Evolutionary conservation across 2,888 invertebrate genomes (phyloP), one percentile per base, ranked within the genome.

Genomic region (Andrena camellia): DNA sequence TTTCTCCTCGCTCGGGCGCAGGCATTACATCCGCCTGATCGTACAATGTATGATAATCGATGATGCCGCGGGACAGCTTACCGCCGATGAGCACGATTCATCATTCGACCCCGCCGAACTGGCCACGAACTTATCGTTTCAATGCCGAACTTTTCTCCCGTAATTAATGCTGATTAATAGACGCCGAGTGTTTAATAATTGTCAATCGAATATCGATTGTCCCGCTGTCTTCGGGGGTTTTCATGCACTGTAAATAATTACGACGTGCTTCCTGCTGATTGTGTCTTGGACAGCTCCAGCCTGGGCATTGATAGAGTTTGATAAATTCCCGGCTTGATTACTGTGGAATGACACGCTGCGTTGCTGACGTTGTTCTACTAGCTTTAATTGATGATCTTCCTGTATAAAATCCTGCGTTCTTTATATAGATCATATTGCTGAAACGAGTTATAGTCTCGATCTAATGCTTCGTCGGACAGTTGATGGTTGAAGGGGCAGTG

Each of bases 31-130:
- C 74, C 60, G 60, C 35, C 70, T 67, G 77, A 86, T 84, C 82
- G 20, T 77, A 85, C 85, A 87, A 80, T 81, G 70, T 80, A 85
- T 78, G 81, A 87, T 89, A 88, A 88, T 85, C 83, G 87, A 87
- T 83, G 83, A 85, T 85, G 81, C 71, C 62, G 62, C 64, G 75
- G 83, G 77, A 83, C 86, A 83, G 86, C 83, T 79, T 79, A 71
- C 74, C 70, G 54, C 67, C 68, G 70, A 74, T 60, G 63, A 54
- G 20, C 57, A 52, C 84, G 75, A 85, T 85, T 69, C 78, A 81
- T 78, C 78, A 81, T 68, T 7, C 35, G 54, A 29, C 17, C 29
- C 60, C n/a, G 48, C 17, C 62, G 31, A 42, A 54, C 20, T n/a
- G 8, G 62, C 64, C 57, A 23, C 50, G 48, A 70, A 60, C 29